These are phyloP conservation scores for Ctenicera cuprea DNA, from an alignment of 2,888 invertebrate species.

Conservation along the genomic window DNA sequence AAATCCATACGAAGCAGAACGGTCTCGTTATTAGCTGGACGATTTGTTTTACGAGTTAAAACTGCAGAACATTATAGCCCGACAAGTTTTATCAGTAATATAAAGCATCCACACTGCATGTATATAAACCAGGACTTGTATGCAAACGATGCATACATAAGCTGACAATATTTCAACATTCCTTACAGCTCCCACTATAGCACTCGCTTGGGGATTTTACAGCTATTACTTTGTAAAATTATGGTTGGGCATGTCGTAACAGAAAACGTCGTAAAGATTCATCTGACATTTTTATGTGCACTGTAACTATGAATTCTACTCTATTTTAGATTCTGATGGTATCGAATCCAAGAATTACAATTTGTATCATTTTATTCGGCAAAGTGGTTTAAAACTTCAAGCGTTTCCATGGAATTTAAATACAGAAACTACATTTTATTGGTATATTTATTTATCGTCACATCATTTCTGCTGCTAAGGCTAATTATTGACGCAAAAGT, in stretches of 20 bases:
- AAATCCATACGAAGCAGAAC: background rate
- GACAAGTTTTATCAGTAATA: constrained; percentile 12
- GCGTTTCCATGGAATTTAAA: too few relatives aligned
- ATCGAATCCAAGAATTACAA: too few relatives aligned
- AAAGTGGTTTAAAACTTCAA: too few relatives aligned
- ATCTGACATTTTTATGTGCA: constrained; percentile 30
- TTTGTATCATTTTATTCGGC: too few relatives aligned
- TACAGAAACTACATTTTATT: too few relatives aligned
- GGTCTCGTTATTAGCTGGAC: constrained; percentile 1
- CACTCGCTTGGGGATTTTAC: constrained; percentile 34
- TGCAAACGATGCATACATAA: constrained; percentile 47
- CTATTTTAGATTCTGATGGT: background rate
- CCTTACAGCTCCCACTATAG: constrained; percentile 32
- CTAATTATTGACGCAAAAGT: too few relatives aligned
- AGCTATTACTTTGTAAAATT: constrained; percentile 40
- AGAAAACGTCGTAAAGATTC: constrained; percentile 26
- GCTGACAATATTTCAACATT: constrained; percentile 41
- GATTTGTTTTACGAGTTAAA: constrained; percentile 15
- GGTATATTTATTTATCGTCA: too few relatives aligned
- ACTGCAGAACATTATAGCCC: background rate
- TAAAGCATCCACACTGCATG: constrained; percentile 27
- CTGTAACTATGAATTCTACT: constrained; percentile 16
- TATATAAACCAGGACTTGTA: constrained; percentile 40
- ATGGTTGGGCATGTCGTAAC: constrained; percentile 16
- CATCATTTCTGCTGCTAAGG: too few relatives aligned